Conservation (phyloP, 1,140 invertebrate genomes). For the Coenobita brevimanus region DNA sequence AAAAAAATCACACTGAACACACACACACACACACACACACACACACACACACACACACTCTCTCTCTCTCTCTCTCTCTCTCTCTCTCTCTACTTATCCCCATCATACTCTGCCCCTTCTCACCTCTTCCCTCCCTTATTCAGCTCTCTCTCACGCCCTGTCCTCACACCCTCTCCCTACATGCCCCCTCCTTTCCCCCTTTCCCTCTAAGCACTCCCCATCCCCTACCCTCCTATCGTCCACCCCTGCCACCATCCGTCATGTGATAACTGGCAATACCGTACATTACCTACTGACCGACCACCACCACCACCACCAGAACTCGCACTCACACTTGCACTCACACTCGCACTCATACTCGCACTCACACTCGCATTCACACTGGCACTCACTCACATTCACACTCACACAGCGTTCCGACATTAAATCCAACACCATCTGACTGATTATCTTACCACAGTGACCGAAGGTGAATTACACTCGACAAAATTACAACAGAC, state of each 20-base stretch:
- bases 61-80: background rate
- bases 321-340: background rate
- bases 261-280: too few relatives aligned
- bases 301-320: background rate
- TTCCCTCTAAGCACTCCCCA: too few relatives aligned
- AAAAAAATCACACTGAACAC: too few relatives aligned
- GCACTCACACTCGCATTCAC: background rate
- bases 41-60: too few relatives aligned
- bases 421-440: too few relatives aligned
- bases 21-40: too few relatives aligned
- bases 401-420: background rate
- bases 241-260: too few relatives aligned
- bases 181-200: background rate
- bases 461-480: too few relatives aligned
- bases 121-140: background rate
- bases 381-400: background rate
- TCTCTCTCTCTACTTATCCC: constrained; percentile 12
- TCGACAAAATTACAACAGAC: too few relatives aligned
- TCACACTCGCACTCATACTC: background rate
- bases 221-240: too few relatives aligned
- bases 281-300: background rate
- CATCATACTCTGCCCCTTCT: background rate
- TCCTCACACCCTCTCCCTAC: background rate
- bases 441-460: too few relatives aligned
- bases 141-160: background rate